phyloP scores from a whole-genome alignment of 1,140 invertebrate species.

The Drosophila nebulosa region DNA sequence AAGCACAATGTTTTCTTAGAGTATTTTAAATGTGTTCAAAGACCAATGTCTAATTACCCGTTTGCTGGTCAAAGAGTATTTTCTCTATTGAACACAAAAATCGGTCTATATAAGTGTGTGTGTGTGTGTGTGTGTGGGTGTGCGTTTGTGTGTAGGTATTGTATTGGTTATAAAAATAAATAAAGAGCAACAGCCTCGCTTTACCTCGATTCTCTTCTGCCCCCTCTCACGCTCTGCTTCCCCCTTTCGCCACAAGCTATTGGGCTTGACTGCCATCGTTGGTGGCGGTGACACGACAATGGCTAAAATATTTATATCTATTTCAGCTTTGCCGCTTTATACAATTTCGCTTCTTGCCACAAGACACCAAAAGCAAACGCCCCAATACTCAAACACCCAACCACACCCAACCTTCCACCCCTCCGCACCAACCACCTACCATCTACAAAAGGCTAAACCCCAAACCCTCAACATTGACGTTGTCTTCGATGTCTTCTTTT shows the following conservation, averaged over 20 bases:
- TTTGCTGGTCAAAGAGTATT: neutral
- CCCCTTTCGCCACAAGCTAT: too few relatives aligned
- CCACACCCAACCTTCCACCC: neutral
- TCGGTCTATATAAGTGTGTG: neutral
- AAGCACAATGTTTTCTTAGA: neutral
- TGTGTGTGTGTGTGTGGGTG: neutral
- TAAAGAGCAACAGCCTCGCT: slow-evolving; percentile 44
- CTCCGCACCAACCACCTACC: neutral
- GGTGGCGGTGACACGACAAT: slow-evolving; percentile 23
- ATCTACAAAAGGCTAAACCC: neutral
- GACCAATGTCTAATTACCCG: neutral
- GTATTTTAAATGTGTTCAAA: neutral
- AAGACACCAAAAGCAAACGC: slow-evolving; percentile 14
- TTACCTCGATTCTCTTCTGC: slow-evolving; percentile 20
- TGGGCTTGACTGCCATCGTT: neutral
- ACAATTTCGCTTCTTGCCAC: slow-evolving; percentile 55
- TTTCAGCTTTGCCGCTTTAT: slow-evolving; percentile 63
- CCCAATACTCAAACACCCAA: neutral
- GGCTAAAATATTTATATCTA: slow-evolving; percentile 70
- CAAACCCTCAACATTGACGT: slow-evolving; percentile 38
- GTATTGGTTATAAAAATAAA: slow-evolving; percentile 4
- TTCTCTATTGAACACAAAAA: neutral
- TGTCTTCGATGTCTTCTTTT: slow-evolving; percentile 71
- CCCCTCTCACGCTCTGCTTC: neutral
- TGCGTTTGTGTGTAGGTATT: neutral